phyloP scores from a whole-genome alignment of 2,113 vertebrate species.

The Amphilophus citrinellus region DNA sequence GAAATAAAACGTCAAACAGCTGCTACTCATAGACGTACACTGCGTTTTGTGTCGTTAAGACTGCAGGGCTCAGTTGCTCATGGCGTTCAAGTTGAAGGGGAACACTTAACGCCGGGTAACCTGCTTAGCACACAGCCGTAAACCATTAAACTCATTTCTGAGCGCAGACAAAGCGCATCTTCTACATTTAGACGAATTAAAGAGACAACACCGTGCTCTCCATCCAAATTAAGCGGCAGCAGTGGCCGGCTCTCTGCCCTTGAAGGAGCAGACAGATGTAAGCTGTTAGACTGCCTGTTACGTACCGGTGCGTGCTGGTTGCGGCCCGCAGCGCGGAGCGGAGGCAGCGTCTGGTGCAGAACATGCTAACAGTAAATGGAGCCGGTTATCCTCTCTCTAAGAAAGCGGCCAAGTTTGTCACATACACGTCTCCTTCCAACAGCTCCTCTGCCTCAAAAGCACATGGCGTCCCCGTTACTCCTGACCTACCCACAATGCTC shows the following conservation, averaged over 20 bases:
- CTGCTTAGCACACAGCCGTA: neutral
- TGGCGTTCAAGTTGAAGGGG: fast-evolving
- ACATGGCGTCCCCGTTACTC: constrained; percentile 81
- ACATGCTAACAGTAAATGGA: constrained; percentile 61
- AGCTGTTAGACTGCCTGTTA: neutral
- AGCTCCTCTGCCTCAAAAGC: constrained; percentile 64
- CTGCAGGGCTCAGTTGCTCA: fast-evolving
- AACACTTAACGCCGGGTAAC: neutral
- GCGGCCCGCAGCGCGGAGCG: constrained; percentile 74
- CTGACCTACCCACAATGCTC: constrained; percentile 84
- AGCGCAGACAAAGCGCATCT: fast-evolving
- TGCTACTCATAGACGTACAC: neutral
- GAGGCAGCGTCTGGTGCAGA: constrained; percentile 76
- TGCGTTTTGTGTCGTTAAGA: neutral
- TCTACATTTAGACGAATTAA: neutral
- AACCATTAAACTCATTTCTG: neutral
- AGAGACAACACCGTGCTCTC: neutral
- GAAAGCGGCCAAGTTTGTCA: neutral
- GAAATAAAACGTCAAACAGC: fast-evolving
- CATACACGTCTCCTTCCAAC: neutral
- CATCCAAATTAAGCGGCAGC: too few relatives aligned
- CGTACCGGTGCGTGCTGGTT: constrained; percentile 73
- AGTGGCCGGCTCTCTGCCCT: constrained; percentile 58
- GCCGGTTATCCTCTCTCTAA: neutral
- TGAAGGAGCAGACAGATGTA: constrained; percentile 32